Evolutionary conservation across 2,797 vertebrate species (phyloP).

Genomic region (Coregonus suidteri): DNA sequence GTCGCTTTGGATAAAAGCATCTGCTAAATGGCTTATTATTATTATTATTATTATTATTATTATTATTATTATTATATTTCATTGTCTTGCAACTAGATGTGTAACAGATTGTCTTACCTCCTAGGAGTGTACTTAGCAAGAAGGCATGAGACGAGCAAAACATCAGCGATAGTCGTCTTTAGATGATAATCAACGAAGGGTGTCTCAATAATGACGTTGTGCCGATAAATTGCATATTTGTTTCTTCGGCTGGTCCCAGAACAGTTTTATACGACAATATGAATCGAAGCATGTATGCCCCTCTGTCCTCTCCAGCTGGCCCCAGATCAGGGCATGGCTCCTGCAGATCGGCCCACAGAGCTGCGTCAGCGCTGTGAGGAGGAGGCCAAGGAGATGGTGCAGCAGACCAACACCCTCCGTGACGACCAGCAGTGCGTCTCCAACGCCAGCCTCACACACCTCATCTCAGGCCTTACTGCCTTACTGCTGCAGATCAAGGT

Average conservation of each 20-base stretch:
- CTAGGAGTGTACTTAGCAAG: no score
- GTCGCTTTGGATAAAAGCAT: no score
- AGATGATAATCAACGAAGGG: background rate
- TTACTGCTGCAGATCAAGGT: constrained; percentile 97
- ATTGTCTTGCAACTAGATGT: no score
- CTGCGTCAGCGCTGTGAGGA: constrained; percentile 90
- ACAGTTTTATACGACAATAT: background rate
- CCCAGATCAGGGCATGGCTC: constrained; percentile 94
- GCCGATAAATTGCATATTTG: no score
- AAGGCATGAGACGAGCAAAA: background rate
- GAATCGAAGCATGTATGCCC: background rate
- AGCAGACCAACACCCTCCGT: constrained; percentile 78
- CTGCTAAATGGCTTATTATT: no score
- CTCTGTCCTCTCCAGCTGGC: constrained; percentile 80
- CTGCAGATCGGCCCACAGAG: constrained; percentile 91
- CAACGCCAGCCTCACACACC: constrained; percentile 85
- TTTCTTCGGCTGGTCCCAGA: no score
- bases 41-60: no score
- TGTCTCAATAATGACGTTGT: background rate
- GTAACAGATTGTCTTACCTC: no score
- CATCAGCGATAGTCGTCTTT: background rate
- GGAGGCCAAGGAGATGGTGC: constrained; percentile 91
- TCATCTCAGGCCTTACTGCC: constrained; percentile 93
- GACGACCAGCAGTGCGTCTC: constrained; percentile 84
- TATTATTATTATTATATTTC: no score